These are phyloP conservation scores for Anoura caudifer DNA, from an alignment of 2,113 vertebrate genomes.

Conservation along the genomic window DNA sequence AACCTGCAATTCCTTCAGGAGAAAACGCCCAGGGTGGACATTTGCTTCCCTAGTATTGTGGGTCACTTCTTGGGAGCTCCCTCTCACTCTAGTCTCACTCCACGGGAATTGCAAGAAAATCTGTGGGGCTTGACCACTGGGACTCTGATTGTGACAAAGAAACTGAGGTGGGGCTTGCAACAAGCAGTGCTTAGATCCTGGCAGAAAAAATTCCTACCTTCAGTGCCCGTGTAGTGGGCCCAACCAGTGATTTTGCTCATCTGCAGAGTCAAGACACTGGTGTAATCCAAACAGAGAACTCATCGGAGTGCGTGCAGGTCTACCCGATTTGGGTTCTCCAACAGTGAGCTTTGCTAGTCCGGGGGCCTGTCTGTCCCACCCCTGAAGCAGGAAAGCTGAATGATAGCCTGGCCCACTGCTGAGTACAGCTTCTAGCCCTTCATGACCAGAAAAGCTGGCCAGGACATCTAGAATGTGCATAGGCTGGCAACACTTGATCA, in stretches of 20 bases:
- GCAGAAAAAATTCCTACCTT: neutral
- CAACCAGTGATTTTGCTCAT: neutral
- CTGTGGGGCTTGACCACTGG: neutral
- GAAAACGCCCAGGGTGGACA: neutral
- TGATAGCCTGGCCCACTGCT: neutral
- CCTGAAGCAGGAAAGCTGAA: neutral
- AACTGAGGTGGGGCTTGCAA: neutral
- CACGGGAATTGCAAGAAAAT: neutral
- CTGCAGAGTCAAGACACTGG: neutral
- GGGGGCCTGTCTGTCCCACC: neutral
- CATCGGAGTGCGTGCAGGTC: no score
- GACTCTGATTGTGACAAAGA: neutral
- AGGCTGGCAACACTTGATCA: neutral
- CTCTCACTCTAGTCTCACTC: neutral
- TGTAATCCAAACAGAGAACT: neutral
- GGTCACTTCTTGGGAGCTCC: neutral
- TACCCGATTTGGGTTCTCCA: neutral
- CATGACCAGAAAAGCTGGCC: neutral
- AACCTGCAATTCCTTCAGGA: neutral
- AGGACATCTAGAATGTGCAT: neutral
- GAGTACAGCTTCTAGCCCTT: neutral
- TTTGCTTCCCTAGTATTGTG: neutral
- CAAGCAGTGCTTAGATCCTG: neutral
- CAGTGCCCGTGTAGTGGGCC: neutral
- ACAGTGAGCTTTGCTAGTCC: neutral